Evolutionary conservation across 2,797 vertebrate genomes (phyloP).

Genomic region (Mus caroli): DNA sequence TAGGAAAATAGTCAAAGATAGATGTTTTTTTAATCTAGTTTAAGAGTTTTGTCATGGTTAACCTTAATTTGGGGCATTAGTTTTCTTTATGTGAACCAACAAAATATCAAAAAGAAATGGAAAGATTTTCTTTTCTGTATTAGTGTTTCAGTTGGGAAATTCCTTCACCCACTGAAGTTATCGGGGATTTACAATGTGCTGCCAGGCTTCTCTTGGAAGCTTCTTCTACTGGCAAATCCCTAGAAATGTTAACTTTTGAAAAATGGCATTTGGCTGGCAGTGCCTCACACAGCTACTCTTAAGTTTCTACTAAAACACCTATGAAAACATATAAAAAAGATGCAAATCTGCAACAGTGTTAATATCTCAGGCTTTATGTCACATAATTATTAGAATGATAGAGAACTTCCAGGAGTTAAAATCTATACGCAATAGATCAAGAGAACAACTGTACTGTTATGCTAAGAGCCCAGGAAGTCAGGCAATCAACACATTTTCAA

Average conservation of each 20-base stretch:
- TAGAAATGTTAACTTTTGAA: conserved; percentile 74
- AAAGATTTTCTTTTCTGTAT: conserved; percentile 51
- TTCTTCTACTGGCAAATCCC: conserved; percentile 25
- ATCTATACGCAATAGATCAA: conserved; percentile 19
- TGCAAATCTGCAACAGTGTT: conserved; percentile 50
- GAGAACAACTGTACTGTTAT: neutral
- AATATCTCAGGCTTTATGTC: conserved; percentile 52
- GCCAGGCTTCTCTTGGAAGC: conserved; percentile 72
- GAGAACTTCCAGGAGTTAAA: conserved; percentile 59
- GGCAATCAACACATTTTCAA: neutral
- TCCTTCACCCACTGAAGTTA: conserved; percentile 52
- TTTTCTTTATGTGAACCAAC: conserved; percentile 50
- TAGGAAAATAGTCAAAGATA: neutral
- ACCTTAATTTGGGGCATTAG: conserved; percentile 36
- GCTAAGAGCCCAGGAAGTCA: conserved; percentile 6
- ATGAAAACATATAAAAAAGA: conserved; percentile 70
- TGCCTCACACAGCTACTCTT: conserved; percentile 31
- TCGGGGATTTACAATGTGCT: conserved; percentile 58
- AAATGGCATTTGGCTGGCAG: conserved; percentile 67
- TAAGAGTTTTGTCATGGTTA: conserved; percentile 19
- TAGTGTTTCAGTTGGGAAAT: conserved; percentile 38
- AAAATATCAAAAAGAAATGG: conserved; percentile 38
- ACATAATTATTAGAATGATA: conserved; percentile 45
- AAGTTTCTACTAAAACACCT: conserved; percentile 64
- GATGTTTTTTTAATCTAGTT: neutral